phyloP scores from a whole-genome alignment of 2,888 invertebrate genomes.

The Erebia aethiops region DNA sequence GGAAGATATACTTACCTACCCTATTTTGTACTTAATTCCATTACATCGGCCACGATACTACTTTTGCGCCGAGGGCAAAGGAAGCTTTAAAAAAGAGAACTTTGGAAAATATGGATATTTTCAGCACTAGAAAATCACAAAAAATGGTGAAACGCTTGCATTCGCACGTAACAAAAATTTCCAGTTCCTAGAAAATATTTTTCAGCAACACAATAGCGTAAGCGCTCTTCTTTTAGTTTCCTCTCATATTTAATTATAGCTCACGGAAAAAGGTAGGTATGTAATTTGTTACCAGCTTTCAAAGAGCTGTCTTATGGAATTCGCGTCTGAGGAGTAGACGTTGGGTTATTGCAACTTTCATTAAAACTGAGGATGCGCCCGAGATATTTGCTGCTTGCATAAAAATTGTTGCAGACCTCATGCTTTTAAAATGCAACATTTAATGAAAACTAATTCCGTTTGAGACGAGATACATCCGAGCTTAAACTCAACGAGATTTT shows the following conservation, averaged over 20 bases:
- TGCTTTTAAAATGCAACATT: constrained; percentile 15
- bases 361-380: constrained; percentile 35
- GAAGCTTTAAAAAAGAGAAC: background rate
- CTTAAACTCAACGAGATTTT: background rate
- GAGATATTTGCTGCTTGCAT: constrained; percentile 33
- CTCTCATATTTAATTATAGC: constrained; percentile 22
- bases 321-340: constrained; percentile 38
- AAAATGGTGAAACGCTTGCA: too few species aligned
- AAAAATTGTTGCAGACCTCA: constrained; percentile 27
- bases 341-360: constrained; percentile 41
- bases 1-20: too few species aligned
- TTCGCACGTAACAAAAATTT: background rate
- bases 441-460: constrained; percentile 14
- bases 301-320: constrained; percentile 32
- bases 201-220: background rate
- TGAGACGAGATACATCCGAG: background rate
- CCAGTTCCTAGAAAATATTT: background rate
- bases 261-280: constrained; percentile 24
- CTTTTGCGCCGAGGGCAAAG: background rate
- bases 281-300: constrained; percentile 20
- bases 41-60: too few species aligned
- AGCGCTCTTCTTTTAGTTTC: constrained; percentile 5
- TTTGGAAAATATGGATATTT: too few species aligned
- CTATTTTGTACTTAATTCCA: too few species aligned
- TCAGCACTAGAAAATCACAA: too few species aligned